Evolutionary conservation across 2,797 vertebrate species (phyloP).

Genomic region (Buphagus erythrorhynchus): DNA sequence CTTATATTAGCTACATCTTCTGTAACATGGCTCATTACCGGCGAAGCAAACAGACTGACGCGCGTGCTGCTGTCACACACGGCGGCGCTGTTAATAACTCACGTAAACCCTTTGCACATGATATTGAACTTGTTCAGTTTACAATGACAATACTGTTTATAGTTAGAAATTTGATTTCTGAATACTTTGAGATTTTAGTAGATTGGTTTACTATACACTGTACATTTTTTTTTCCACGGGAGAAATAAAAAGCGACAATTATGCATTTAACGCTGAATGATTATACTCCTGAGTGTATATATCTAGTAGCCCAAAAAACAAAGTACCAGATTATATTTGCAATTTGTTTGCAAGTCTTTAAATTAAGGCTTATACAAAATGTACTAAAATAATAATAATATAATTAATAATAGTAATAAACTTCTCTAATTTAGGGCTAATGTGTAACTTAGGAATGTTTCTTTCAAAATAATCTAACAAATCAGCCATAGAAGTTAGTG

Average conservation of each 20-base stretch:
- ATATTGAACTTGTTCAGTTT: constrained; percentile 79
- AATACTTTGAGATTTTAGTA: constrained; percentile 77
- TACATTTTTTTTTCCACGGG: constrained; percentile 65
- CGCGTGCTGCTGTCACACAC: constrained; percentile 43
- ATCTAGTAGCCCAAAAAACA: constrained; percentile 65
- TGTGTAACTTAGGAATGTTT: constrained; percentile 78
- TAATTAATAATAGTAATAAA: constrained; percentile 15
- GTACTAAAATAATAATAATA: constrained; percentile 54
- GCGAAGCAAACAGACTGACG: constrained; percentile 60
- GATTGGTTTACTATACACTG: constrained; percentile 73
- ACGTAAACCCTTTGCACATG: constrained; percentile 77
- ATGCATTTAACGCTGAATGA: constrained; percentile 63
- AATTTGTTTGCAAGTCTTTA: constrained; percentile 68
- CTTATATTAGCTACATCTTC: constrained; percentile 76
- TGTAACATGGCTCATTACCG: constrained; percentile 76
- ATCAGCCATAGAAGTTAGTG: constrained; percentile 87
- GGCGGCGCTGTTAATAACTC: constrained; percentile 62
- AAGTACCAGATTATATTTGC: constrained; percentile 39
- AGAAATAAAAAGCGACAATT: constrained; percentile 60
- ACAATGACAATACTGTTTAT: constrained; percentile 78
- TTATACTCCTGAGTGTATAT: constrained; percentile 73
- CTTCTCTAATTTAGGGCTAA: constrained; percentile 73
- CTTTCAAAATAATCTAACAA: constrained; percentile 78
- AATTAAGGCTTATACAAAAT: constrained; percentile 69
- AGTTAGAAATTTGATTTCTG: constrained; percentile 78